A percentile compares a stretch with the other conserved stretches of the same genome.
Conservation (phyloP, 2,113 vertebrate species). For the Leptosomus discolor region DNA sequence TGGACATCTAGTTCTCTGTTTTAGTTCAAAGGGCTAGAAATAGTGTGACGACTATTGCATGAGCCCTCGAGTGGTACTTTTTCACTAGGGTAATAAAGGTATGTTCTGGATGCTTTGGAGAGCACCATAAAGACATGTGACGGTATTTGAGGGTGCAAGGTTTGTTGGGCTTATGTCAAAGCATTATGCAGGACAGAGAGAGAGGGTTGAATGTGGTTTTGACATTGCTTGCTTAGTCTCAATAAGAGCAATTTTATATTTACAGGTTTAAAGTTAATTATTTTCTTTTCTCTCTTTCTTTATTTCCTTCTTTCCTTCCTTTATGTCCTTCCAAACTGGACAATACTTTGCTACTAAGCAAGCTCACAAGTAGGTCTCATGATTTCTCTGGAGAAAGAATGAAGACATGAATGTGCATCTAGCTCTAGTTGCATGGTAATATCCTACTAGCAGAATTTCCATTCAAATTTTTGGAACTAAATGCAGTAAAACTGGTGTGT, state of each 20-base stretch:
- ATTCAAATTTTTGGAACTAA: background rate
- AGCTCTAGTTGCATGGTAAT: accelerated
- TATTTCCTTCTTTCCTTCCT: background rate
- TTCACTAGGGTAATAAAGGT: background rate
- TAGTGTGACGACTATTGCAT: background rate
- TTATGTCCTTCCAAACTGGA: background rate
- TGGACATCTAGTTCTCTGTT: background rate
- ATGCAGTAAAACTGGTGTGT: background rate
- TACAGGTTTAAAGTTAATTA: background rate
- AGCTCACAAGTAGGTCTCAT: background rate
- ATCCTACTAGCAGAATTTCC: background rate
- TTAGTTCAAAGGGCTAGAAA: background rate
- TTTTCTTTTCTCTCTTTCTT: background rate
- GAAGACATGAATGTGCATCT: background rate
- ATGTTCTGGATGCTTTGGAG: background rate
- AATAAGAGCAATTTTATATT: background rate
- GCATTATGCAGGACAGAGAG: background rate
- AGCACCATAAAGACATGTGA: background rate
- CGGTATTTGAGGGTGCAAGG: background rate
- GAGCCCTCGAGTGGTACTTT: background rate
- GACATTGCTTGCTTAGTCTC: background rate
- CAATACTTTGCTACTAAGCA: background rate
- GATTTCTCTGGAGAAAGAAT: background rate
- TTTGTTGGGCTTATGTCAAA: background rate
- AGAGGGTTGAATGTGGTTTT: background rate